Conservation (phyloP, 2,888 invertebrate genomes). For the Cryptus armator region DNA sequence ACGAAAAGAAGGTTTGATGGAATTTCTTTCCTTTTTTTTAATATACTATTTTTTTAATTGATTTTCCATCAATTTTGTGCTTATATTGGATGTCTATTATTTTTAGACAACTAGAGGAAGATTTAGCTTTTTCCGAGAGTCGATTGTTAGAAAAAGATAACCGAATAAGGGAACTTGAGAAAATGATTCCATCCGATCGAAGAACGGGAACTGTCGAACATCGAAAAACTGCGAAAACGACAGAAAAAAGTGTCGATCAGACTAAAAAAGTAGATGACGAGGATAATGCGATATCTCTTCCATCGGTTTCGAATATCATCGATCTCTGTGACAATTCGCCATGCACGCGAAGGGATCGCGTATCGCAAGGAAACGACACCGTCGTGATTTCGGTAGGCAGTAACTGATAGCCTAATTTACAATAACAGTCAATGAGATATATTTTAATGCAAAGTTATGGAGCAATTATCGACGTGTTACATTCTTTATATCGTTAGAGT, state of each 20-base stretch:
- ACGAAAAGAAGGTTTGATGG: conserved; percentile 18
- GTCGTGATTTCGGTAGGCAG: conserved; percentile 35
- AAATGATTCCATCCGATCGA: conserved; percentile 16
- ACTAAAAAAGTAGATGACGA: not conserved
- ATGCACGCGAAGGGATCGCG: not conserved
- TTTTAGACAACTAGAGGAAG: conserved; percentile 61
- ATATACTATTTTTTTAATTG: not conserved
- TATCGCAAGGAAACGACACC: not conserved
- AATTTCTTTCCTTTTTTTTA: not conserved
- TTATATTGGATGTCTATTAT: not conserved
- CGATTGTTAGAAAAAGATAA: conserved; percentile 22
- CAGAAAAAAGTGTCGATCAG: not conserved
- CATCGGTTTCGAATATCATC: conserved; percentile 13
- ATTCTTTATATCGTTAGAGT: too few species aligned
- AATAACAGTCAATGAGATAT: not conserved
- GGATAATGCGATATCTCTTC: conserved; percentile 4
- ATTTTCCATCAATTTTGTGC: not conserved
- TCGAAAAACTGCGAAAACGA: not conserved
- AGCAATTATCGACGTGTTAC: too few species aligned
- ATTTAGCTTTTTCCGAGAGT: conserved; percentile 33
- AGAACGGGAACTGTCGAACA: not conserved
- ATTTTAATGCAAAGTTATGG: too few species aligned
- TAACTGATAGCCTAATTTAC: not conserved
- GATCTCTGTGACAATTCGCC: conserved; percentile 35
- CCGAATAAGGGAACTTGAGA: conserved; percentile 47